Conservation (phyloP, 2,113 vertebrate species). For the Tursiops truncatus region DNA sequence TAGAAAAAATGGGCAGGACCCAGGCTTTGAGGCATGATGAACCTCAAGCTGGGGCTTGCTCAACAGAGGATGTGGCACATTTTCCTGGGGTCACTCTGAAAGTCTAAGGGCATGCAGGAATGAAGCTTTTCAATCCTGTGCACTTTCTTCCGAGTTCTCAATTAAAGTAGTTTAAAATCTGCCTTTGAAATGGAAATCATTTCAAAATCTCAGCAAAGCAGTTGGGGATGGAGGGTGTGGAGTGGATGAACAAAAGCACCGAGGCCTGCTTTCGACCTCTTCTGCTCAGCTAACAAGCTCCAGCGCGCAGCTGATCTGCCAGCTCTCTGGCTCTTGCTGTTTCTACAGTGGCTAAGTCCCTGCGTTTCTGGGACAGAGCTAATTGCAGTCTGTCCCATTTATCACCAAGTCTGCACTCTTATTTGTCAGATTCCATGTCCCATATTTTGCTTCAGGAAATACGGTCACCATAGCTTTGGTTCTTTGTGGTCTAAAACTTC, state of each 20-base stretch:
- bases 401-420: conserved; percentile 34
- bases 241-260: not conserved
- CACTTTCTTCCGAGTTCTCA: not conserved
- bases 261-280: conserved; percentile 32
- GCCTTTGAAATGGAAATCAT: conserved; percentile 50
- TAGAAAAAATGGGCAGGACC: too few relatives aligned
- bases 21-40: not conserved
- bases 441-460: conserved; percentile 53
- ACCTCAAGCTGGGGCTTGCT: not conserved
- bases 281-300: conserved; percentile 1
- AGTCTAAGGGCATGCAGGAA: not conserved
- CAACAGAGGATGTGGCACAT: not conserved
- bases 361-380: conserved; percentile 55
- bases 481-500: not conserved
- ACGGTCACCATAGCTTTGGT: not conserved
- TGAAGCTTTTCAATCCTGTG: not conserved
- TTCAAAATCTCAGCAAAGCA: conserved; percentile 40
- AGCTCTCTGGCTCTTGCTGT: not conserved
- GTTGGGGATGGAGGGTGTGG: not conserved
- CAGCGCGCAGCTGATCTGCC: not conserved
- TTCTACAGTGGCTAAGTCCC: conserved; percentile 2
- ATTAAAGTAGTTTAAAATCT: conserved; percentile 21
- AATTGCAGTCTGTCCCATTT: conserved; percentile 48
- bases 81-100: not conserved
- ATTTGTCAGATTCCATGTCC: conserved; percentile 2